A percentile compares a stretch with the other conserved stretches of the same genome.
Conservation (phyloP, 2,888 invertebrate species). For the Lissocephala sabroskyi region DNA sequence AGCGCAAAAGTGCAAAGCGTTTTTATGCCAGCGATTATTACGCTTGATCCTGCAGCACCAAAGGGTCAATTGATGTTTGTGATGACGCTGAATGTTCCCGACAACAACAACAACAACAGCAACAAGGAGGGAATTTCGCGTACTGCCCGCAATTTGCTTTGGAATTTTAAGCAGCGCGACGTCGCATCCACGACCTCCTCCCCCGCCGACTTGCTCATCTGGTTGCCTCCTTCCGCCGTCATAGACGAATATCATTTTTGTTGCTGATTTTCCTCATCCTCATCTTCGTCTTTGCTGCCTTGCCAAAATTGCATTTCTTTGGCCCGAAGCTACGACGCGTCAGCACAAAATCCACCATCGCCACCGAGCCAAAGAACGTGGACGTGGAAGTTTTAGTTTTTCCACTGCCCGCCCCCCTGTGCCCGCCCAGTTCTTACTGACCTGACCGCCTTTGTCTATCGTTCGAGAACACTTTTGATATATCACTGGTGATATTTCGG, state of each 20-base stretch:
- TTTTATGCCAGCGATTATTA: constrained; percentile 69
- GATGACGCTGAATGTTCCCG: constrained; percentile 58
- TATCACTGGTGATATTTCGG: constrained; percentile 59
- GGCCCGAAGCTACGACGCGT: constrained; percentile 43
- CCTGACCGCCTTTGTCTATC: constrained; percentile 1
- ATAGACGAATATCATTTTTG: constrained; percentile 45
- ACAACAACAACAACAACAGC: constrained; percentile 26
- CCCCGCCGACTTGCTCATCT: constrained; percentile 24
- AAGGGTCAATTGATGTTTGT: constrained; percentile 69
- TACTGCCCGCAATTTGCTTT: constrained; percentile 57
- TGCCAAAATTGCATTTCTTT: constrained; percentile 53
- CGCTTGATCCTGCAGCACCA: constrained; percentile 67
- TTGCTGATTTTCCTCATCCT: constrained; percentile 22
- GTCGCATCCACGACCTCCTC: too few species aligned
- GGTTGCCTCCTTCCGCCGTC: constrained; percentile 18
- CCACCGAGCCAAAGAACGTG: too few species aligned
- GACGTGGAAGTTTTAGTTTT: constrained; percentile 11
- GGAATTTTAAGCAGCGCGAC: constrained; percentile 69
- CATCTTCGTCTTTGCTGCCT: constrained; percentile 16
- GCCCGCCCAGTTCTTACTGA: neutral
- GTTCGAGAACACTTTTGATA: constrained; percentile 41
- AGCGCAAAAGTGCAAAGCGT: constrained; percentile 58
- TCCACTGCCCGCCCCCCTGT: constrained; percentile 8
- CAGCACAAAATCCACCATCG: constrained; percentile 33
- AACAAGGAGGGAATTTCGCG: constrained; percentile 4